Conservation (phyloP, 2,113 vertebrate species). For the Oncorhynchus tshawytscha region DNA sequence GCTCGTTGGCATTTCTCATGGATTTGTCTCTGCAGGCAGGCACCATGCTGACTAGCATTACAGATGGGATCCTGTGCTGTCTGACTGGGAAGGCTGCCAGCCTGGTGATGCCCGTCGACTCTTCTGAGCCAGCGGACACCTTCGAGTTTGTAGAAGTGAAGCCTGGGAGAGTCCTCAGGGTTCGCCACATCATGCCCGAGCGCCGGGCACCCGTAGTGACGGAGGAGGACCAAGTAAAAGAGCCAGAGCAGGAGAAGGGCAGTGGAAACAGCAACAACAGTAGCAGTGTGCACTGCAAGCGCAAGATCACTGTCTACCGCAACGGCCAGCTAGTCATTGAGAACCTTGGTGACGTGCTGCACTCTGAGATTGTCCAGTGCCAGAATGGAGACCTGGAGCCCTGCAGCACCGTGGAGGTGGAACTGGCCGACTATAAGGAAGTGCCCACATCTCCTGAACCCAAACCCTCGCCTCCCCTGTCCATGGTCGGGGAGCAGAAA, state of each 20-base stretch:
- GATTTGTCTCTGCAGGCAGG: constrained; percentile 45
- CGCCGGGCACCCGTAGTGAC: constrained; percentile 25
- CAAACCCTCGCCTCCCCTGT: constrained; percentile 27
- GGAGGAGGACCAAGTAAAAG: neutral
- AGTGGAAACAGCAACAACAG: neutral
- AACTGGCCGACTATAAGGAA: constrained; percentile 75
- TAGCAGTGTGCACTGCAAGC: constrained; percentile 84
- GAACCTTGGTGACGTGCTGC: constrained; percentile 84
- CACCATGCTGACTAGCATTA: constrained; percentile 88
- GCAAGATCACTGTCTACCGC: constrained; percentile 92
- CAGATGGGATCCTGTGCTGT: constrained; percentile 91
- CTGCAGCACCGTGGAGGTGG: constrained; percentile 79
- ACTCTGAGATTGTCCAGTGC: constrained; percentile 85
- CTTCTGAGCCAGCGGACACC: constrained; percentile 81
- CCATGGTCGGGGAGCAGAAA: constrained; percentile 49
- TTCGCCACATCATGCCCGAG: constrained; percentile 78
- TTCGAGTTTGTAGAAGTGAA: constrained; percentile 95
- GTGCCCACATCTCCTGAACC: constrained; percentile 65
- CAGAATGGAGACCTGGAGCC: constrained; percentile 79
- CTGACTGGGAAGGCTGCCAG: constrained; percentile 84
- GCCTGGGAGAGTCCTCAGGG: constrained; percentile 85
- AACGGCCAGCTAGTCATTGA: constrained; percentile 92
- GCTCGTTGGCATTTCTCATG: no score
- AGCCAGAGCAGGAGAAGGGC: neutral
- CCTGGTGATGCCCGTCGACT: constrained; percentile 84